Evolutionary conservation across 1,140 invertebrate genomes (phyloP), one percentile per base, ranked within the genome.

Genomic region (Ceratina australensis): DNA sequence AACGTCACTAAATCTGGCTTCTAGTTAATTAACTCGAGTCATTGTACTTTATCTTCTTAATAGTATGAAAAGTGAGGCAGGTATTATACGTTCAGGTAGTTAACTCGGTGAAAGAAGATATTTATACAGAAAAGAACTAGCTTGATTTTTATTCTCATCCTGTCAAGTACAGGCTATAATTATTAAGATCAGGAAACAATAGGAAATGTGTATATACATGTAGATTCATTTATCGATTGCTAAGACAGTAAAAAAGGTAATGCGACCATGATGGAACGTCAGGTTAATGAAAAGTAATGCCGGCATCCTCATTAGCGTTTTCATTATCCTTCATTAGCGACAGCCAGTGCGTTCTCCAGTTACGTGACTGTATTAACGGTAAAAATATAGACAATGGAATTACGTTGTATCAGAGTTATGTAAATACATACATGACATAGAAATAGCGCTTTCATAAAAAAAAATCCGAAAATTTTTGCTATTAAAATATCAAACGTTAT

Each of bases 261-360:
- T 13, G n/a, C 8, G 15, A 8, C 7, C 2, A n/a, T 18, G 20
- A 18, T 52, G 50, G 3, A 26, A 42, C 61, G 72, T 74, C 61
- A 33, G 16, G 61, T 12, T 74, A 57, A 74, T 66, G 61, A 66
- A 56, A 74, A 74, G 66, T 74, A 74, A 66, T 56, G 50, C 33
- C 26, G 10, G 20, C 15, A 24, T 65, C 60, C 71, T 72, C 63
- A 64, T 73, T 73, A 73, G 49, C 54, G 50, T 73, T 73, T 73
- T 65, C 72, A 65, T 73, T 73, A 66, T 26, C 49, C 72, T 66
- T 74, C 66, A 74, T 74, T 74, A 74, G 50, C 28, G 20, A 7
- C 61, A 20, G 20, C 18, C 20, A n/a, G 71, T 5, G 60, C n/a
- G 13, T 22, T 66, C 50, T 54, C 59, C 47, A 10, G 10, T 33